Evolutionary conservation across 1,140 invertebrate genomes (phyloP).

Genomic region (Contarinia nasturtii): DNA sequence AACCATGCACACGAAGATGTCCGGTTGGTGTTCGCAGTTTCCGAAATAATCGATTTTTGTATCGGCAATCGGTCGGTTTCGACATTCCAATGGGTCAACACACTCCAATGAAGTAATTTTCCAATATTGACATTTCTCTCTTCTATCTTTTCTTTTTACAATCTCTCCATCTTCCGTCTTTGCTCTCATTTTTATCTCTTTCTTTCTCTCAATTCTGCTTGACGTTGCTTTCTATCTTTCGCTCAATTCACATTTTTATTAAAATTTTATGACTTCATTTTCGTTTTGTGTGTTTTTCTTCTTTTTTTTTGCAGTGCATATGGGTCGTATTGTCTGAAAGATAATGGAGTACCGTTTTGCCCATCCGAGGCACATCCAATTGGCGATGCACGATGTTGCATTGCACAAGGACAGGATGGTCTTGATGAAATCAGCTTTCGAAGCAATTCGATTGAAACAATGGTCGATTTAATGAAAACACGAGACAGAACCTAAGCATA

Average conservation of each 20-base stretch:
- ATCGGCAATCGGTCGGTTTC: constrained; percentile 16
- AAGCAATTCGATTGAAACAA: neutral
- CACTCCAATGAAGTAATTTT: constrained; percentile 29
- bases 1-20: constrained; percentile 29
- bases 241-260: neutral
- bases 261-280: neutral
- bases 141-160: neutral
- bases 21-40: constrained; percentile 17
- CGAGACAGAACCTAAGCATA: neutral
- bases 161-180: neutral
- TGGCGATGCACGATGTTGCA: constrained; percentile 46
- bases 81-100: constrained; percentile 32
- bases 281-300: no score
- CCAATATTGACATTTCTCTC: no score
- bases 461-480: neutral
- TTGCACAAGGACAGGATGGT: constrained; percentile 7
- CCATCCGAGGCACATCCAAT: constrained; percentile 28
- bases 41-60: neutral
- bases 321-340: constrained; percentile 45
- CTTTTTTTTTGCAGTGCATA: constrained; percentile 25
- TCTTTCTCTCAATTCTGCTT: no score
- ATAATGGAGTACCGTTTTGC: constrained; percentile 42
- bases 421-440: neutral
- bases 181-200: no score
- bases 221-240: neutral